Evolutionary conservation across 2,888 invertebrate genomes (phyloP).

Genomic region (Cotesia congregata): DNA sequence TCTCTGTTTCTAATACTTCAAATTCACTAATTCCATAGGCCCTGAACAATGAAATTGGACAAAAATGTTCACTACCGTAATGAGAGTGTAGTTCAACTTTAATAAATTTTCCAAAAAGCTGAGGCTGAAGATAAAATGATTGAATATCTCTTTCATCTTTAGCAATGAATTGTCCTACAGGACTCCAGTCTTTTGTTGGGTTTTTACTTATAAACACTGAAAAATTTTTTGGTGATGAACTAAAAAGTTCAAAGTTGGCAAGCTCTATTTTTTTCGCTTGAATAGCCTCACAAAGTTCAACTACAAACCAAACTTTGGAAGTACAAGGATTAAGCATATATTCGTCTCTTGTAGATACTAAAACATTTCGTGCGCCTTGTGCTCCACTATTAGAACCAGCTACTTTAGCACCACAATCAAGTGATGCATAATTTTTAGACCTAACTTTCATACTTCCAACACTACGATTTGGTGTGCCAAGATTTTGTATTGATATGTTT

Average conservation of each 20-base stretch:
- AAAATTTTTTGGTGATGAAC: slow-evolving; percentile 95
- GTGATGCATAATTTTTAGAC: slow-evolving; percentile 95
- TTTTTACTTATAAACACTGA: slow-evolving; percentile 88
- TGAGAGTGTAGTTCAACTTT: slow-evolving; percentile 94
- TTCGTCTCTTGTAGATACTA: slow-evolving; percentile 93
- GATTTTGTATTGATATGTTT: slow-evolving; percentile 66
- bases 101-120: slow-evolving; percentile 89
- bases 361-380: slow-evolving; percentile 85
- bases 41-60: slow-evolving; percentile 95
- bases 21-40: slow-evolving; percentile 95
- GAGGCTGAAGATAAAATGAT: slow-evolving; percentile 84
- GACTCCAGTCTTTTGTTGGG: slow-evolving; percentile 92
- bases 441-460: slow-evolving; percentile 77
- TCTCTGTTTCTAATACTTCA: slow-evolving; percentile 88
- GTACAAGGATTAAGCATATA: slow-evolving; percentile 98
- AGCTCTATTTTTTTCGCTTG: slow-evolving; percentile 95
- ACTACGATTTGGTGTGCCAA: slow-evolving; percentile 70
- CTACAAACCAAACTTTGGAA: slow-evolving; percentile 93
- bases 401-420: slow-evolving; percentile 97
- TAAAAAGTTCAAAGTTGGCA: slow-evolving; percentile 98
- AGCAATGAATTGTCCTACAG: slow-evolving; percentile 89
- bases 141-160: slow-evolving; percentile 90
- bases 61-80: slow-evolving; percentile 97
- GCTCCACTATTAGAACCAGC: slow-evolving; percentile 94
- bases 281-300: slow-evolving; percentile 98